phyloP scores from a whole-genome alignment of 2,113 vertebrate species.

The Craseonycteris thonglongyai region DNA sequence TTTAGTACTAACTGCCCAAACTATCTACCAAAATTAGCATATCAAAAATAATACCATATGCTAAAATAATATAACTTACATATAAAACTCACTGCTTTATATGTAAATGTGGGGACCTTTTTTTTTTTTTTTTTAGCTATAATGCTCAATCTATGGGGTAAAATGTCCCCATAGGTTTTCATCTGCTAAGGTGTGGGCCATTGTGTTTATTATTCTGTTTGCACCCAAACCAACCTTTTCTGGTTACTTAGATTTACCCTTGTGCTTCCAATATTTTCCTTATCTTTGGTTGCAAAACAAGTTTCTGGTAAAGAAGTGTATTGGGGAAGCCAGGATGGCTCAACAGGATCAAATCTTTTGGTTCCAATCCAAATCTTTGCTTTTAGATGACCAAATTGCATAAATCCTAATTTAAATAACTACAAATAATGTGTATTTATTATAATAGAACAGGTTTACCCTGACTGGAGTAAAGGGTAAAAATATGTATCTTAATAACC shows the following conservation, averaged over 20 bases:
- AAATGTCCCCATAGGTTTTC: neutral
- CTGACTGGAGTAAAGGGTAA: neutral
- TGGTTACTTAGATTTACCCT: neutral
- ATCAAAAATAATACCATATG: constrained; percentile 33
- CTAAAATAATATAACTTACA: constrained; percentile 9
- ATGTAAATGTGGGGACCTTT: neutral
- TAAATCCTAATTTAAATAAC: neutral
- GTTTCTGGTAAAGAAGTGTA: neutral
- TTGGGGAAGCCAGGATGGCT: too few species aligned
- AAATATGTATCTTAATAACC: neutral
- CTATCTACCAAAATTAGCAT: constrained; percentile 24
- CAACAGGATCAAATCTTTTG: neutral
- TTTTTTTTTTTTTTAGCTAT: neutral
- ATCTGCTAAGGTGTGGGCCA: neutral
- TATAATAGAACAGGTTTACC: neutral
- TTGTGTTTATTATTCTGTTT: neutral
- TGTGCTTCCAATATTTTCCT: neutral
- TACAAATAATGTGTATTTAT: neutral
- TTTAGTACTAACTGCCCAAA: constrained; percentile 34
- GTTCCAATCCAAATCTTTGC: constrained; percentile 1
- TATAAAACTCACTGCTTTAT: constrained; percentile 2
- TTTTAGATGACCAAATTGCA: neutral
- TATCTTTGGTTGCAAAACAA: neutral
- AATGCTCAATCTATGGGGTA: neutral
- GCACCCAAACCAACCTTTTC: neutral